Evolutionary conservation across 2,888 invertebrate species (phyloP), one percentile per base, ranked within the genome.

Genomic region (Drosophila yooni): DNA sequence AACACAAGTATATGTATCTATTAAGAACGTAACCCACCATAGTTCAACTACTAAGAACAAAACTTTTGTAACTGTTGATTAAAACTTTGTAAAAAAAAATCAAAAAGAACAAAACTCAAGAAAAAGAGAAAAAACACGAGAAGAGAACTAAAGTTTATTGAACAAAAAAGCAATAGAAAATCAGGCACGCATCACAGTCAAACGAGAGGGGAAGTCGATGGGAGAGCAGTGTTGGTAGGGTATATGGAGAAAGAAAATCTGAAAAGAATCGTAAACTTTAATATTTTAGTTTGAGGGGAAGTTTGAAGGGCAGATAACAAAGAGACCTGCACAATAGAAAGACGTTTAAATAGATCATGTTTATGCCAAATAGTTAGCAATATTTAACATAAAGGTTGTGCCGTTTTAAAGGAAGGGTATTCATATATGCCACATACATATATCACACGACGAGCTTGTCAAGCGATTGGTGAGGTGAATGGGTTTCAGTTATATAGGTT

Each of bases 21-120:
- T 78, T 86, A 86, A 88, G 81, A 87, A 89, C 76, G 85, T 83
- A 89, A 89, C 87, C 87, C 87, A 88, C 87, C 87, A 88, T 88
- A 87, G 87, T 88, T 89, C 87, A 84, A 83, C 74, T 79, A 84
- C 82, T 84, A 80, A 70, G 88, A 86, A 89, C 84, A 84, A 87
- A 86, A 82, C 65, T 86, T 86, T 86, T 86, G 76, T 88, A 88
- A 81, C 74, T 88, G 81, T 83, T 74, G 81, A 79, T 70, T 70
- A 72, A 81, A 71, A 75, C 75, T 70, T 74, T 79, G 64, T 72
- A 69, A 74, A 57, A 67, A 67, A 21, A 29, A 4, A 8, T 0
- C 15, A 15, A 56, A 40, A 48, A 48, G 6, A 31, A 51, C 15
- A 60, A 48, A 54, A 62, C 54, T 63, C 18, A 33, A 70, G 29